Conservation (phyloP, 2,113 vertebrate species). For the Varanus komodoensis region DNA sequence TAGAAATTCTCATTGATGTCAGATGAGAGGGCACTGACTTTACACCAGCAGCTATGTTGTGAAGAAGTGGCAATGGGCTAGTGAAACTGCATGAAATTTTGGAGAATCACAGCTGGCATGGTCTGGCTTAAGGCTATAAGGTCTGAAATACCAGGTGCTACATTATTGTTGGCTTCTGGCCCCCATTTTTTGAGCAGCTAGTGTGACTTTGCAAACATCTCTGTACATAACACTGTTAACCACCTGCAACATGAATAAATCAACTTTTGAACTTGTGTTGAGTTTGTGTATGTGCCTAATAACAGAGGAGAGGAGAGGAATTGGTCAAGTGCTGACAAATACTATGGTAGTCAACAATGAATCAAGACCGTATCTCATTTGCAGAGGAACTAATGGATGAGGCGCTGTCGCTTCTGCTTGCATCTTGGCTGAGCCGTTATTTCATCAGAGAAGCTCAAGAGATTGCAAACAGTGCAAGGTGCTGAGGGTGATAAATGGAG, state of each 20-base stretch:
- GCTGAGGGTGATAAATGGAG: neutral
- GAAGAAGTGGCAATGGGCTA: neutral
- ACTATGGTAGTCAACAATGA: neutral
- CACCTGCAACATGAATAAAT: no score
- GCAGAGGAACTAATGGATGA: neutral
- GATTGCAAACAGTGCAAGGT: neutral
- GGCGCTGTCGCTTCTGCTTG: neutral
- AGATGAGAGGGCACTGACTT: neutral
- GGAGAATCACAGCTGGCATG: neutral
- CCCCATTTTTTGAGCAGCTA: neutral
- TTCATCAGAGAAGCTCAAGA: conserved; percentile 10
- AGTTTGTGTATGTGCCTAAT: neutral
- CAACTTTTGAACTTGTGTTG: neutral
- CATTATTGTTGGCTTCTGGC: neutral
- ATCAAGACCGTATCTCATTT: neutral
- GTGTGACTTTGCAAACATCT: neutral
- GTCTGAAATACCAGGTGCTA: neutral
- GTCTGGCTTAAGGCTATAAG: neutral
- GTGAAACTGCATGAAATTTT: neutral
- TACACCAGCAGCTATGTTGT: neutral
- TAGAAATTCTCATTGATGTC: neutral
- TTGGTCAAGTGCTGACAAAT: neutral
- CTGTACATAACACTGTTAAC: neutral
- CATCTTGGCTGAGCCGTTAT: conserved; percentile 4
- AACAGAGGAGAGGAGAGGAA: neutral